Evolutionary conservation across 2,797 vertebrate genomes (phyloP), one percentile per base, ranked within the genome.

Genomic region (Balearica regulorum): DNA sequence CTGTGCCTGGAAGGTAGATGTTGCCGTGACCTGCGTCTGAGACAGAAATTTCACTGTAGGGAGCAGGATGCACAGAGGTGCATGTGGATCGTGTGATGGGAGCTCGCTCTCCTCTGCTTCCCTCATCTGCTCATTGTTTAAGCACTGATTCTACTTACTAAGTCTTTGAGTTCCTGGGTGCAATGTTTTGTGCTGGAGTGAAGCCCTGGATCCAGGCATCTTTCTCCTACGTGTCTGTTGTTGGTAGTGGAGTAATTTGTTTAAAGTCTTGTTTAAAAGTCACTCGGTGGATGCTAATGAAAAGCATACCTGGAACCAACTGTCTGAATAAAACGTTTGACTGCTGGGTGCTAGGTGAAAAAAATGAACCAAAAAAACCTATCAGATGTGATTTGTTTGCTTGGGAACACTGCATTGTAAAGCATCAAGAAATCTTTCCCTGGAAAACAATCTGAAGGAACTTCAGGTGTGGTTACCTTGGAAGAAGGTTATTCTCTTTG

Each of bases 391-490:
- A 51, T 25, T 90, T 79, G 16, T 90, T 58, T 91, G 28, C 70
- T 44, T 46, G 51, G 55, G 69, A 87, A 24, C 13, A 2, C 62
- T 37, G 25, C 22, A 1, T 11, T 48, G 28, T 62, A 79, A 87
- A 94, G 91, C 49, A 26, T 66, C 86, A 69, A 85, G 92, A 82
- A 90, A 85, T 89, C 55, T 61, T 90, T 88, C 60, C 15, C 1
- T 80, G 78, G 64, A 93, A 75, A 78, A 65, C 33, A 37, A 21
- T 22, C 31, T 44, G 69, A 90, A 82, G 60, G 25, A 44, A 49
- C 20, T 37, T 57, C 83, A 78, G 54, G 18, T 70, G 79, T 87
- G 60, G 46, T 29, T 93, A 33, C 58, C 49, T 54, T 58, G 61
- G 69, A 80, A 93, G 39, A 76, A 92, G 20, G 29, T 62, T 86